Percentiles rank a stretch among this genome's conserved stretches.
Conservation (phyloP, 2,797 vertebrate genomes). For the Xyrichtys novacula region DNA sequence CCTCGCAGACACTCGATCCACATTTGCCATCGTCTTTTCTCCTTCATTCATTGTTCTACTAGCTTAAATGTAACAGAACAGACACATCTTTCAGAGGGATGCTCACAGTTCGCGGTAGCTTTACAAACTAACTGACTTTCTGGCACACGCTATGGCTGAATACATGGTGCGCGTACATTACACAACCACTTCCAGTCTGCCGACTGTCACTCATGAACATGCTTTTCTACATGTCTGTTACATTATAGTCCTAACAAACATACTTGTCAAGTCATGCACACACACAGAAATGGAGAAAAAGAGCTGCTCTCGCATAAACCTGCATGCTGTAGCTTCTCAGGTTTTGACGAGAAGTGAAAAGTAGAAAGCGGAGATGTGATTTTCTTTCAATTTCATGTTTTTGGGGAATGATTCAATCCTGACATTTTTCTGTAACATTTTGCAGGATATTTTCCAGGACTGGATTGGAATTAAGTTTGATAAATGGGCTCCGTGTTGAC, state of each 20-base stretch:
- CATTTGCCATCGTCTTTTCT: background rate
- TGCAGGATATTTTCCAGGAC: background rate
- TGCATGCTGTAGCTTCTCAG: background rate
- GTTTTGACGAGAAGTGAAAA: background rate
- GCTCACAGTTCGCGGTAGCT: background rate
- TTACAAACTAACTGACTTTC: background rate
- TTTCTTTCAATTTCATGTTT: background rate
- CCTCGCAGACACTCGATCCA: background rate
- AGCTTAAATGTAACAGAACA: background rate
- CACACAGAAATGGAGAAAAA: slow-evolving; percentile 17
- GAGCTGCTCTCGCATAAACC: slow-evolving; percentile 9
- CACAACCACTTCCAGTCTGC: background rate
- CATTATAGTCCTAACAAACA: slow-evolving; percentile 4
- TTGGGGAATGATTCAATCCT: background rate
- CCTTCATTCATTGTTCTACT: background rate
- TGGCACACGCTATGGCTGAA: background rate
- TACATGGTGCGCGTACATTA: background rate
- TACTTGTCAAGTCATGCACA: slow-evolving; percentile 38
- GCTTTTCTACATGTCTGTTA: slow-evolving; percentile 23
- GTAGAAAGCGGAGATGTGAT: too few species aligned
- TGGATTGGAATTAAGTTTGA: background rate
- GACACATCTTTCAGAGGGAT: too few species aligned
- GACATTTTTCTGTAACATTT: background rate
- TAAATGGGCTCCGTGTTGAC: slow-evolving; percentile 26
- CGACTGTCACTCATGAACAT: slow-evolving; percentile 12